A percentile compares a stretch with the other conserved stretches of the same genome.
Conservation (phyloP, 2,888 invertebrate genomes). For the Teinopalpus imperialis region DNA sequence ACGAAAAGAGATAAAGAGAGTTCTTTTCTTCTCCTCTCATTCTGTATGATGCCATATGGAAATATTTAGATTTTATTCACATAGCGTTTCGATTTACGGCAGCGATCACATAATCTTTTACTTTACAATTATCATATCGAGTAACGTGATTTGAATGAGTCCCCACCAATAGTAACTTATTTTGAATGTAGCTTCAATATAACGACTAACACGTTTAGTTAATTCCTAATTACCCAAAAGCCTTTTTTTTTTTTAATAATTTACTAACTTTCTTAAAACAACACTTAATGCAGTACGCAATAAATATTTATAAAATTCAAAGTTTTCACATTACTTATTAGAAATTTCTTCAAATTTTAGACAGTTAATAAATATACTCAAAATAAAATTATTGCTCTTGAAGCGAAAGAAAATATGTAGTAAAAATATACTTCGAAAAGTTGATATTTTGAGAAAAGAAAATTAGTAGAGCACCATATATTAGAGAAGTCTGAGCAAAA, state of each 20-base stretch:
- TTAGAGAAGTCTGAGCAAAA: conserved; percentile 47
- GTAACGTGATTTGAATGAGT: too few species aligned
- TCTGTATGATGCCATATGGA: too few species aligned
- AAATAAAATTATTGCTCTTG: conserved; percentile 3
- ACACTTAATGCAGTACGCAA: not conserved
- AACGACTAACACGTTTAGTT: not conserved
- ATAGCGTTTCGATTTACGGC: too few species aligned
- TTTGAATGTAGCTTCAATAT: not conserved
- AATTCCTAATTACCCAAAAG: not conserved
- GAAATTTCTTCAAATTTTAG: not conserved
- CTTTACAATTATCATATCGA: too few species aligned
- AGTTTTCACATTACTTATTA: not conserved
- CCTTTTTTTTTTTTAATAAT: too few species aligned
- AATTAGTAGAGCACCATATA: conserved; percentile 49
- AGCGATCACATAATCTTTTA: too few species aligned
- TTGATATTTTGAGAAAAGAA: conserved; percentile 3
- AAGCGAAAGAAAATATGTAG: conserved; percentile 1
- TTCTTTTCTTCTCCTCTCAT: too few species aligned
- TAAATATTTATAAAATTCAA: conserved; percentile 9
- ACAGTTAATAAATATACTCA: conserved; percentile 1
- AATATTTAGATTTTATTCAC: too few species aligned
- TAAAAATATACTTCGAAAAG: conserved; percentile 22
- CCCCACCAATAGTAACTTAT: too few species aligned
- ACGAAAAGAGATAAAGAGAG: too few species aligned
- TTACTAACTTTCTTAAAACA: too few species aligned